Base-by-base conservation (phyloP, 2,888 invertebrate species). In the Catocala fraxini region DNA sequence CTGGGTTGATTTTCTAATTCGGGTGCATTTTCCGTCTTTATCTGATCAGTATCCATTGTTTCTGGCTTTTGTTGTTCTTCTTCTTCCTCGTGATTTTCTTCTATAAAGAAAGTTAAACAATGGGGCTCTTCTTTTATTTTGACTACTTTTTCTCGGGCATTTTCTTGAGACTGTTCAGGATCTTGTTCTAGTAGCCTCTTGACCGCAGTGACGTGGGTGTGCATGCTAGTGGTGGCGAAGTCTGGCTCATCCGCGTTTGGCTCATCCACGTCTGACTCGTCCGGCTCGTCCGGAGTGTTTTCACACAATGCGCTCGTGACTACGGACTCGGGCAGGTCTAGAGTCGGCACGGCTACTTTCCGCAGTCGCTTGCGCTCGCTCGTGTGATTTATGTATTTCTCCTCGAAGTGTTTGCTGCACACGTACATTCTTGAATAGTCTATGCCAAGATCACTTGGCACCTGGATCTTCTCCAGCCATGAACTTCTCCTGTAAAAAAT, bases 331-430 rank as follows among this genome's bases (percentile, higher is more conserved):
- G 76, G 75, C 6, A 82, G 56, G 42, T 55, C 62, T 13, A 73
- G 64, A 3, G 76, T 74, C 10, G 83, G 83, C 7, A 76, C 39
- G 4, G 76, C 80, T 11, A 60, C 56, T 51, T 59, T 68, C 48
- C 65, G 57, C 5, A 83, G 64, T 5, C 73, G 69, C 46, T 64
- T 73, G 39, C 70, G 60, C 6, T 35, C n/a, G 9, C 56, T 61
- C 41, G 54, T 57, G 4, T 45, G 5, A 33, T 61, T 54, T 7
- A 77, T 63, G 15, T 60, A 63, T n/a, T 56, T 51, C 0, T 47
- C 33, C 6, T 70, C 65, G 47, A 78, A 79, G 58, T 80, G 79
- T 46, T 53, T 54, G 49, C 75, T 70, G 62, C 79, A 79, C 5
- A 79, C 56, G 9, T 10, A 35, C 0, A 45, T 6, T 51, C 25